Conservation (phyloP, 2,888 invertebrate genomes). For the Leucozona laternaria region DNA sequence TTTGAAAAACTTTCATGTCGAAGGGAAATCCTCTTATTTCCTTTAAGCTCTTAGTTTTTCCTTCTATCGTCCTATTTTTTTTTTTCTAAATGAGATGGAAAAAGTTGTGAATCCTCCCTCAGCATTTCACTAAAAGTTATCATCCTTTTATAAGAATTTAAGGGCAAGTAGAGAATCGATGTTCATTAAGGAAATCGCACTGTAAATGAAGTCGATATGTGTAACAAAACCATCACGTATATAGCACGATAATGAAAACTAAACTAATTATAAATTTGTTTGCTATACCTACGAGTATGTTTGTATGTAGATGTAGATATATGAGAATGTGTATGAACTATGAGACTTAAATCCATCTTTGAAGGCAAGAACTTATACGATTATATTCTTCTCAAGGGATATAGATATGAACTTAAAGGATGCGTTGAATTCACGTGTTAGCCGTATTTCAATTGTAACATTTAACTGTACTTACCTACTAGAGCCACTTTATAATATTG, state of each 20-base stretch:
- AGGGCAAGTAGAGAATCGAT: not conserved
- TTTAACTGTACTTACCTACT: no score
- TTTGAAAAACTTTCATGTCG: not conserved
- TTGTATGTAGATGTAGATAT: no score
- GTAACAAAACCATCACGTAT: not conserved
- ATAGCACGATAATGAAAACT: slow-evolving; percentile 8
- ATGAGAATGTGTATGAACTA: not conserved
- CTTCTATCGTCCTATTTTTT: not conserved
- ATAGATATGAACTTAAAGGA: no score
- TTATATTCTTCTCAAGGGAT: no score
- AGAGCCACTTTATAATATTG: no score
- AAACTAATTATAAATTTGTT: slow-evolving; percentile 13
- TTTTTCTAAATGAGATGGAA: not conserved
- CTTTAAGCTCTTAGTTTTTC: slow-evolving; percentile 1
- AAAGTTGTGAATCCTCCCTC: not conserved
- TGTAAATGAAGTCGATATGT: not conserved
- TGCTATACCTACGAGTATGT: no score
- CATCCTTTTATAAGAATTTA: not conserved
- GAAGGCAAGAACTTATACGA: no score
- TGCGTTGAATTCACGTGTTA: no score
- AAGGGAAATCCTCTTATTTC: slow-evolving; percentile 16
- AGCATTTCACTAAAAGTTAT: not conserved
- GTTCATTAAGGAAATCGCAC: not conserved
- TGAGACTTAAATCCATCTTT: not conserved
- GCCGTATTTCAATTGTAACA: no score